Base-by-base conservation (phyloP, 2,888 invertebrate species). In the Euclidia mi region DNA sequence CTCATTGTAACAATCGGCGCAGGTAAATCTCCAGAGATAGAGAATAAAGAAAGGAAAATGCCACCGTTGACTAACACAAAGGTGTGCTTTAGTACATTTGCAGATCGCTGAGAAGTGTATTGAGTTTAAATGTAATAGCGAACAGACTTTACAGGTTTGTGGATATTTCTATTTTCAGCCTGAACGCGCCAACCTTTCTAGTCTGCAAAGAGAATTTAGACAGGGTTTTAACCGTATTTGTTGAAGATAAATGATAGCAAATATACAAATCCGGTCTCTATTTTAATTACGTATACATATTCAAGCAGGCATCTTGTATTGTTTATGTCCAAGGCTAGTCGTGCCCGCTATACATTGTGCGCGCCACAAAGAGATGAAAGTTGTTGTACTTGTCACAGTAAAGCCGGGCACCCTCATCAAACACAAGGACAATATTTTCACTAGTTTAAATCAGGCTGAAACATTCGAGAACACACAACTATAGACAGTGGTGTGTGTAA, bases 331-430 rank as follows among this genome's bases (percentile, higher is more conserved):
- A 20, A n/a, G 11, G 29, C 42, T 10, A 28, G 6, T 42, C 15
- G n/a, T 14, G 15, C n/a, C 4, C 14, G 9, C 29, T 15, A 38
- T 18, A 18, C 2, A 10, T 20, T 45, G 7, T 49, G 42, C 32
- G 44, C 40, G 44, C 47, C 53, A 58, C 45, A 18, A 18, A 51
- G 46, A 37, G 37, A 58, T 28, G 38, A 28, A 68, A 67, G 17
- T 60, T 60, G 11, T 61, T 18, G 18, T 25, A 25, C 29, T 43
- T 42, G 42, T 29, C 29, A 50, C 50, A 35, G 14, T 4, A 11
- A n/a, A 41, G 15, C 32, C 49, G 12, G 35, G 35, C 35, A 50
- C 50, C 50, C 50, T 35, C 25, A 43, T 50, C 50, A 49, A 18
- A 29, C 35, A 11, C 12, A 10, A 15, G 10, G 17, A 15, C 40